These are phyloP conservation scores for Caenorhabditis doughertyi DNA, from an alignment of 2,888 invertebrate genomes.

Conservation along the genomic window DNA sequence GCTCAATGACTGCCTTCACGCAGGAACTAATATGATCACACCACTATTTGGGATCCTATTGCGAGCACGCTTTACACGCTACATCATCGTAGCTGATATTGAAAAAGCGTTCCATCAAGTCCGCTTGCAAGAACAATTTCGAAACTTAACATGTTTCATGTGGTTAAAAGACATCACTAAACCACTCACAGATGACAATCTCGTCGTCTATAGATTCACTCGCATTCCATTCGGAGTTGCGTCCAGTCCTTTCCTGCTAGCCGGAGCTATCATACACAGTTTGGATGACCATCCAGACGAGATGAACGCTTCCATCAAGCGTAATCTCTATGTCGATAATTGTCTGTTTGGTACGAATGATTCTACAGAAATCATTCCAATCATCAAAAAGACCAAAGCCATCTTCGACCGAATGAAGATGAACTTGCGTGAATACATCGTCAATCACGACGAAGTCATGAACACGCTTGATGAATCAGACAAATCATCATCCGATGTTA, in stretches of 20 bases:
- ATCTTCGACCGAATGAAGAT: conserved; percentile 7
- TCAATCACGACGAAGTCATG: background rate
- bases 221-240: background rate
- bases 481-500: background rate
- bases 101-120: conserved; percentile 73
- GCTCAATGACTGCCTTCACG: conserved; percentile 63
- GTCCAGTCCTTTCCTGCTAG: conserved; percentile 64
- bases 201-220: background rate
- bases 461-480: background rate
- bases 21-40: conserved; percentile 53
- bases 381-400: background rate
- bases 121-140: background rate
- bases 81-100: conserved; percentile 66
- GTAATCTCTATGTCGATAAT: conserved; percentile 46
- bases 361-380: background rate
- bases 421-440: conserved; percentile 26
- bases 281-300: background rate
- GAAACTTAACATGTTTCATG: background rate
- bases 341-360: background rate
- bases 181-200: background rate
- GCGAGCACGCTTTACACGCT: conserved; percentile 12
- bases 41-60: conserved; percentile 57
- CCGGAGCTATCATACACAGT: conserved; percentile 33
- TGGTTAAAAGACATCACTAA: background rate
- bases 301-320: background rate